Conservation (phyloP, 2,888 invertebrate genomes). For the Euplagia quadripunctaria region DNA sequence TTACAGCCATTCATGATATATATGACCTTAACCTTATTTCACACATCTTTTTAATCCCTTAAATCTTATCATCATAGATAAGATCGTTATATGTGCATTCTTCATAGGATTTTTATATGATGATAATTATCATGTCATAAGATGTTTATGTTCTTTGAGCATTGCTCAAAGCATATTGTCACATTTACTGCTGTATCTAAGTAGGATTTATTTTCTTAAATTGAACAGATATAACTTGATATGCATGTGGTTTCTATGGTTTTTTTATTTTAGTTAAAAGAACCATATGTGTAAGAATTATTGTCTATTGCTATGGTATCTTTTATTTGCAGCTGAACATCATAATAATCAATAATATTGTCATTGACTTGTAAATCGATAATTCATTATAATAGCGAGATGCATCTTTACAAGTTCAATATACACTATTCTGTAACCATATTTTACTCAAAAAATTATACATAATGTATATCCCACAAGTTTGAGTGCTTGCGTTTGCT, state of each 20-base stretch:
- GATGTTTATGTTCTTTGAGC: too few species aligned
- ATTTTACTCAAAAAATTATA: too few species aligned
- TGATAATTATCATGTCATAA: neutral
- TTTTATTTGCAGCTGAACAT: neutral
- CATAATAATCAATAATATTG: neutral
- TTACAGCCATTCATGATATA: too few species aligned
- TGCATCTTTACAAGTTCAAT: too few species aligned
- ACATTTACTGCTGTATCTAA: neutral
- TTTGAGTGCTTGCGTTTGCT: too few species aligned
- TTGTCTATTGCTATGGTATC: neutral
- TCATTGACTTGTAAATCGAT: neutral
- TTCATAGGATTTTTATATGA: neutral
- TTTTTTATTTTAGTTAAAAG: too few species aligned
- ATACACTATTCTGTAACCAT: too few species aligned
- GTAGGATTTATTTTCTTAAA: neutral
- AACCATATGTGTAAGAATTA: too few species aligned
- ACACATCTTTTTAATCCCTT: neutral
- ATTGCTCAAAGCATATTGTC: neutral
- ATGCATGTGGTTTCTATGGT: neutral
- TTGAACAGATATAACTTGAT: neutral
- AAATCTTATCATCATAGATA: neutral
- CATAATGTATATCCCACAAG: too few species aligned
- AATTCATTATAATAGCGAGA: too few species aligned
- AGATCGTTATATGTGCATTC: neutral
- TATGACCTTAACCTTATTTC: slow-evolving; percentile 9